Base-by-base conservation (phyloP, 2,797 vertebrate species). In the Moxostoma hubbsi region DNA sequence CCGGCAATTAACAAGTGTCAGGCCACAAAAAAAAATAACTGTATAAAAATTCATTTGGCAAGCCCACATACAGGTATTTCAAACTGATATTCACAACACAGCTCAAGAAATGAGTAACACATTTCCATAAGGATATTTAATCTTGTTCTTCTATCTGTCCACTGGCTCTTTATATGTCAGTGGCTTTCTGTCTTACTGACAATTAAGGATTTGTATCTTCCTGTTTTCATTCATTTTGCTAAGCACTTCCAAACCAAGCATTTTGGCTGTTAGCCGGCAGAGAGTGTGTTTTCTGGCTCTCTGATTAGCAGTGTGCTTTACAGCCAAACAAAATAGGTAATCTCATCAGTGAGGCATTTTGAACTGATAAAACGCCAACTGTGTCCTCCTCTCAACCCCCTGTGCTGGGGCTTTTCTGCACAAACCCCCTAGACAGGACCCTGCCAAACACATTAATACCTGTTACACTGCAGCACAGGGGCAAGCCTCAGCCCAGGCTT, bases 291-390 rank as follows among this genome's bases (percentile, higher is more conserved):
- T 94, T 92, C 93, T 93, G 92, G 87, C 93, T 92, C 89, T 91
- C 92, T 94, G 93, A 95, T 95, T 95, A 96, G 94, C 90, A 89
- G 88, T 87, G 85, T 93, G 94, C 93, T 95, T 95, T 94, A 94
- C 93, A 92, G 94, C 94, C 94, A 93, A 94, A 87, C 89, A 88
- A 88, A 92, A 92, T 92, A 93, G 94, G 91, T 91, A 93, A 95
- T 94, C 92, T 93, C 90, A 95, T 95, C 94, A 95, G 91, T 90
- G 92, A 88, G 89, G 90, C 92, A 91, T 95, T 83, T 94, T 93
- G 91, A 91, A 93, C 89, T 93, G 92, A 94, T 93, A 94, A 93
- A 95, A 93, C 92, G 89, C 89, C 90, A 91, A 91, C 85, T 81
- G 54, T 77, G 67, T 67, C 86, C 86, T 87, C 88, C 85, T 86